These are phyloP conservation scores for Erethizon dorsatum DNA, from an alignment of 2,797 vertebrate genomes.

Conservation along the genomic window DNA sequence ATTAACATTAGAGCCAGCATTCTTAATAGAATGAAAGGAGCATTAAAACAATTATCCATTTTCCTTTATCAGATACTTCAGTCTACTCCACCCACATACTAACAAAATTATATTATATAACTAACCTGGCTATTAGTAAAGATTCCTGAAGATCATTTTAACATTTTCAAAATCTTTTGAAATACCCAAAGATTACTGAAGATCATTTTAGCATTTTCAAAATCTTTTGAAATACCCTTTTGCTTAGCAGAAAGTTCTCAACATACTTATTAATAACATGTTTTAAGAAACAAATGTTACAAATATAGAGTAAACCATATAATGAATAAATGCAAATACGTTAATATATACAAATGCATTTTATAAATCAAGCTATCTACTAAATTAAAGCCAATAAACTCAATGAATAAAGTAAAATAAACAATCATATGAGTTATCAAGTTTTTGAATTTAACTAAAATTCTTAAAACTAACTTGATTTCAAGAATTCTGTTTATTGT, in stretches of 20 bases:
- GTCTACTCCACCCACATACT: neutral
- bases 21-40: conserved; percentile 49
- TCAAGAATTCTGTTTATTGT: conserved; percentile 37
- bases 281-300: neutral
- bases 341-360: neutral
- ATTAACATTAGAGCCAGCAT: neutral
- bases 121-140: conserved; percentile 26
- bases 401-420: neutral
- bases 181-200: neutral
- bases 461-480: conserved; percentile 53
- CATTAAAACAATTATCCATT: conserved; percentile 57
- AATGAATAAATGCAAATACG: neutral
- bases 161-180: conserved; percentile 50
- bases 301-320: neutral
- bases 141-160: neutral
- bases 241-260: conserved; percentile 39
- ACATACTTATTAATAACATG: neutral
- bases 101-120: conserved; percentile 55
- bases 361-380: neutral
- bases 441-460: conserved; percentile 32
- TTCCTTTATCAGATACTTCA: conserved; percentile 39
- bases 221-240: conserved; percentile 39
- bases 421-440: neutral
- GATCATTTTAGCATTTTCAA: conserved; percentile 28
- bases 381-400: neutral